These are phyloP conservation scores for Bradypodion ventrale DNA, from an alignment of 2,797 vertebrate species.

Conservation along the genomic window DNA sequence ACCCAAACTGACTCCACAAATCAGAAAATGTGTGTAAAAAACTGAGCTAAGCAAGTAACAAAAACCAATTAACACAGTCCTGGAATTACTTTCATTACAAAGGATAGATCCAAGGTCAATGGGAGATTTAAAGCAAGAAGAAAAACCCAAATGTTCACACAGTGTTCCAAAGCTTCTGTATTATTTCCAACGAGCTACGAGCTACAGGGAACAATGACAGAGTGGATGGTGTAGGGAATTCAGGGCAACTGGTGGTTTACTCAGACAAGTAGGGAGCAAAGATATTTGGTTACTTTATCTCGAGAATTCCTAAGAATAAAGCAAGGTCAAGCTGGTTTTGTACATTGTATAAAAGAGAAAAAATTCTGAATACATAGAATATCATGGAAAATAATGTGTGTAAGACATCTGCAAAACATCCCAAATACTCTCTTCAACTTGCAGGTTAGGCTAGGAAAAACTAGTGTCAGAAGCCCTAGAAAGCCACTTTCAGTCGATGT, in stretches of 20 bases:
- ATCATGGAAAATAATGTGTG: no score
- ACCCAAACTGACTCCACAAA: not conserved
- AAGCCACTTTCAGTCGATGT: not conserved
- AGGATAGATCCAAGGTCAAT: not conserved
- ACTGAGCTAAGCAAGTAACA: not conserved
- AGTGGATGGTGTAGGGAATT: not conserved
- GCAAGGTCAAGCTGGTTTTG: not conserved
- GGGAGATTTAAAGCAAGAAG: not conserved
- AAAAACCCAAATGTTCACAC: not conserved
- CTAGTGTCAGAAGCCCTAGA: not conserved
- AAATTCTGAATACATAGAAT: not conserved
- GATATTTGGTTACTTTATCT: not conserved
- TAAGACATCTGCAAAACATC: no score
- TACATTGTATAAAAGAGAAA: not conserved
- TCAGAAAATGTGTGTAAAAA: not conserved
- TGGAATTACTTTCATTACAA: not conserved
- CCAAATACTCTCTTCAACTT: not conserved
- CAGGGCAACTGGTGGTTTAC: not conserved
- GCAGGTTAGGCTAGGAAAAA: not conserved
- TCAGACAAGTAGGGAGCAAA: not conserved
- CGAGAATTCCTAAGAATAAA: not conserved
- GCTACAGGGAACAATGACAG: not conserved
- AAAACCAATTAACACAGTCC: not conserved
- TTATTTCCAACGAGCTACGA: constrained; percentile 5
- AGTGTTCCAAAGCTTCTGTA: not conserved